Conservation (phyloP, 2,797 vertebrate species). For the Mionectes olivaceus region DNA sequence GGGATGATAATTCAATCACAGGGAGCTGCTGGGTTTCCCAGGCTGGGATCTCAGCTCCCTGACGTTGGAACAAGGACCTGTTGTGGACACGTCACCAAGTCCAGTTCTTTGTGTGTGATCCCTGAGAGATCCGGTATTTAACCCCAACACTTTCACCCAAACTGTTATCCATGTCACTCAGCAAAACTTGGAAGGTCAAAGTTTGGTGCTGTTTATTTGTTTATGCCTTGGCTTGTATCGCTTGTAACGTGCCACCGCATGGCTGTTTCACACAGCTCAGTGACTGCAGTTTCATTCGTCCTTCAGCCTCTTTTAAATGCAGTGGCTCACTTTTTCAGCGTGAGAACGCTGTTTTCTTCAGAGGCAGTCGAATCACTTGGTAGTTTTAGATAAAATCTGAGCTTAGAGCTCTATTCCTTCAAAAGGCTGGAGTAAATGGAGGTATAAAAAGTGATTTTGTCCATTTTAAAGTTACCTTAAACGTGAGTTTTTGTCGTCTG, state of each 20-base stretch:
- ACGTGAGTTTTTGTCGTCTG: not conserved
- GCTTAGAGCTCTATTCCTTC: not conserved
- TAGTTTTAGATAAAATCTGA: not conserved
- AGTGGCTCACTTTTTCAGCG: fast-evolving
- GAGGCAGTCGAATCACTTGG: not conserved
- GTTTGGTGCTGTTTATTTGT: not conserved
- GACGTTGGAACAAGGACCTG: not conserved
- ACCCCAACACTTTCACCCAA: not conserved
- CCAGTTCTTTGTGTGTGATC: not conserved
- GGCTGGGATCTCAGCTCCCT: not conserved
- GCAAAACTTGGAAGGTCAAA: not conserved
- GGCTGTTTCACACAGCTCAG: not conserved
- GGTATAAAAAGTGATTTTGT: not conserved
- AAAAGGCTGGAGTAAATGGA: not conserved
- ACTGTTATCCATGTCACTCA: not conserved
- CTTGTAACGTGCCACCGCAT: not conserved
- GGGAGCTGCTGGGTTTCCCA: constrained; percentile 35
- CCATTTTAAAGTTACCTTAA: not conserved
- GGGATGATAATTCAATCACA: constrained; percentile 46
- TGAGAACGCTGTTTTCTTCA: not conserved
- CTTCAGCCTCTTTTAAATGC: not conserved
- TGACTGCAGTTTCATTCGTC: not conserved
- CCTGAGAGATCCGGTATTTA: not conserved
- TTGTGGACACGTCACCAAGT: not conserved
- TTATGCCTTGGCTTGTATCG: not conserved